Conservation (phyloP, 2,113 vertebrate genomes). For the Bettongia penicillata region DNA sequence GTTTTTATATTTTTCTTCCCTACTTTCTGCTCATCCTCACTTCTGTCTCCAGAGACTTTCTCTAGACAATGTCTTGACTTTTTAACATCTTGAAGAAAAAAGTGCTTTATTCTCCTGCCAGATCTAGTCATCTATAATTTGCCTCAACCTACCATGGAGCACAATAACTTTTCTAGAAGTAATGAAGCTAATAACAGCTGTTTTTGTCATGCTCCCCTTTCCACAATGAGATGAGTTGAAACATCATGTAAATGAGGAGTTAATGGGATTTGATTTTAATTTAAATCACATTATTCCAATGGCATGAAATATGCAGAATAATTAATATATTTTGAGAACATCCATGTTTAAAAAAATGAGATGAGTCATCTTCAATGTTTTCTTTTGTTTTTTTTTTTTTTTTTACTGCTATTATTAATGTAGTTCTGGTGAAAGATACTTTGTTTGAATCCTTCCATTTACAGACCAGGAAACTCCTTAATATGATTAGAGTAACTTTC, state of each 20-base stretch:
- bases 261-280: neutral
- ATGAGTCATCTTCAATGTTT: neutral
- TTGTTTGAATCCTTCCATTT: neutral
- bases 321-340: neutral
- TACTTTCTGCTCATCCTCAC: neutral
- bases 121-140: constrained; percentile 2
- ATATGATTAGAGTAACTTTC: neutral
- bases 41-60: neutral
- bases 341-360: neutral
- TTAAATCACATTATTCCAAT: constrained; percentile 22
- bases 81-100: neutral
- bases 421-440: neutral
- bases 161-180: constrained; percentile 19
- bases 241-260: neutral
- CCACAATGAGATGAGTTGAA: neutral
- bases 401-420: neutral
- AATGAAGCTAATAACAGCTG: neutral
- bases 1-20: neutral
- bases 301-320: neutral
- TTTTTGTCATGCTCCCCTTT: constrained; percentile 27
- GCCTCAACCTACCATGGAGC: neutral
- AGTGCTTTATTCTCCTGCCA: neutral
- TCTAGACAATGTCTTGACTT: constrained; percentile 15
- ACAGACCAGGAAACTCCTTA: neutral
- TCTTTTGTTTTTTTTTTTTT: too few relatives aligned